Percentiles rank a stretch among this genome's conserved stretches.
phyloP scores from a whole-genome alignment of 1,140 invertebrate genomes.

The Drosophila ironensis region DNA sequence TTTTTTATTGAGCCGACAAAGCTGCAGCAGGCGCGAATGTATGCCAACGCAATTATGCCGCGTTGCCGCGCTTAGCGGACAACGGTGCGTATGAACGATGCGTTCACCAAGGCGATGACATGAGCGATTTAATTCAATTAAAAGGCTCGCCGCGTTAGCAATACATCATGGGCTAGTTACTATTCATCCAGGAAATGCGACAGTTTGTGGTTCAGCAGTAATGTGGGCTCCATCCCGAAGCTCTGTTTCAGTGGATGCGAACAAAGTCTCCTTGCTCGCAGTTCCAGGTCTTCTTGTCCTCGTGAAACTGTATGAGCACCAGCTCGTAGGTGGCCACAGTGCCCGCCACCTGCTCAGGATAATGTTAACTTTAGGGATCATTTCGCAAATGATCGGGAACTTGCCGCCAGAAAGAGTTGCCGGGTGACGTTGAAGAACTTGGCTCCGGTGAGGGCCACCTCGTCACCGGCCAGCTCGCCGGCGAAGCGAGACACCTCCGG shows the following conservation, averaged over 20 bases:
- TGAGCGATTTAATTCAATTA: neutral
- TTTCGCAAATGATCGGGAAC: too few relatives aligned
- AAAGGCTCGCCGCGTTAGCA: neutral
- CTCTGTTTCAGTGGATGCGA: too few relatives aligned
- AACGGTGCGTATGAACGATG: neutral
- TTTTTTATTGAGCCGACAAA: too few relatives aligned
- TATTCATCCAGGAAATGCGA: neutral
- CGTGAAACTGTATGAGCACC: constrained; percentile 82
- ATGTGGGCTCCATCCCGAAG: too few relatives aligned
- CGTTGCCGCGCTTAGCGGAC: too few relatives aligned
- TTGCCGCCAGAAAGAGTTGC: constrained; percentile 84
- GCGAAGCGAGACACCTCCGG: constrained; percentile 84
- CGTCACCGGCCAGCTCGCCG: constrained; percentile 84
- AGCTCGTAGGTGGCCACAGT: constrained; percentile 87
- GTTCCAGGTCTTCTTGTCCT: constrained; percentile 67
- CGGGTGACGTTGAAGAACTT: constrained; percentile 86
- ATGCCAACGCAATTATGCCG: constrained; percentile 16
- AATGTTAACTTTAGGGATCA: too few relatives aligned
- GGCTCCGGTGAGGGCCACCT: constrained; percentile 84
- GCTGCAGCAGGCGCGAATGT: constrained; percentile 56
- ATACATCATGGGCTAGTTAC: neutral
- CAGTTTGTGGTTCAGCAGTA: too few relatives aligned
- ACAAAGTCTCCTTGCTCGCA: constrained; percentile 21
- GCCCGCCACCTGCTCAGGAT: constrained; percentile 82
- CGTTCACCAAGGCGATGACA: too few relatives aligned